Percentiles rank a stretch among this genome's conserved stretches.
These are phyloP conservation scores for Palythoa heliodiscus DNA, from an alignment of 92 coral and sea anemone species.

Conservation along the genomic window DNA sequence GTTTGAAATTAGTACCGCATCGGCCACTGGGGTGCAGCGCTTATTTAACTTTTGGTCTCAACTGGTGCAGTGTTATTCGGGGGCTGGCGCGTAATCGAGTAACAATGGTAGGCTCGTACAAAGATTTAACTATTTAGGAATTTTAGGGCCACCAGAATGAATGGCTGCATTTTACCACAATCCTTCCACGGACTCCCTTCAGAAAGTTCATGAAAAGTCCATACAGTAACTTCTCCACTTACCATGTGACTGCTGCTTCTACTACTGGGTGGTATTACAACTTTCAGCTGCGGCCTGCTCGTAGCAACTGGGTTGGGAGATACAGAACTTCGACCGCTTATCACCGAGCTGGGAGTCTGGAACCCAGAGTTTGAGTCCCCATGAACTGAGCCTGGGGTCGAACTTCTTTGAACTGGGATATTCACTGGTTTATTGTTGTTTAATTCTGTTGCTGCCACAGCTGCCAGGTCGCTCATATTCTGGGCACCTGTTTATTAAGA, in stretches of 20 bases:
- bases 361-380: conserved; percentile 65
- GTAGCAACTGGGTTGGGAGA: conserved; percentile 75
- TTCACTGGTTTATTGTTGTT: conserved; percentile 44
- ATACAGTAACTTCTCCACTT: not conserved
- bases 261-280: conserved; percentile 72
- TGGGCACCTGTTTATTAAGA: conserved; percentile 57
- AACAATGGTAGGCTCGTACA: too few relatives aligned
- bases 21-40: too few relatives aligned
- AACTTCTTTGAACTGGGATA: conserved; percentile 41
- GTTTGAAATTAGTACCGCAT: too few relatives aligned
- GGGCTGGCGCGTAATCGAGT: too few relatives aligned
- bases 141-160: too few relatives aligned
- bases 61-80: too few relatives aligned
- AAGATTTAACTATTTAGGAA: too few relatives aligned
- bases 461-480: conserved; percentile 83
- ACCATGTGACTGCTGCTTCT: conserved; percentile 40
- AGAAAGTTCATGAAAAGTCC: too few relatives aligned
- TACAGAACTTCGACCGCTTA: conserved; percentile 76
- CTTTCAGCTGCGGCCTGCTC: conserved; percentile 81
- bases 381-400: conserved; percentile 53
- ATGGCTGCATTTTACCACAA: too few relatives aligned
- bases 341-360: conserved; percentile 63
- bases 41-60: too few relatives aligned
- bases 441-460: conserved; percentile 83
- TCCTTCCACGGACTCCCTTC: too few relatives aligned